Base-by-base conservation (phyloP, 2,888 invertebrate genomes). In the Chloromyia formosa region DNA sequence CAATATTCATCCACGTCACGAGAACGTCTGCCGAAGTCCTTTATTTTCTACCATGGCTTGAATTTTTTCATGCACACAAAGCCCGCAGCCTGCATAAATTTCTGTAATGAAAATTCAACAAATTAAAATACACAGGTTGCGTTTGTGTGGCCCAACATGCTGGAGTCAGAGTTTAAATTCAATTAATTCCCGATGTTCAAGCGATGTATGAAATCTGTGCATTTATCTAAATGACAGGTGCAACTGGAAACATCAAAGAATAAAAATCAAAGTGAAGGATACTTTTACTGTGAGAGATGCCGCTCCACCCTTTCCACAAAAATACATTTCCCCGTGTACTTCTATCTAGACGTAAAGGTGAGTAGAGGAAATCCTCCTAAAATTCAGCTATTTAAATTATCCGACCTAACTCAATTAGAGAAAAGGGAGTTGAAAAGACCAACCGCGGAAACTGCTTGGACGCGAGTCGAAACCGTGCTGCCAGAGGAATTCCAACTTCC, bases 21-120 rank as follows among this genome's bases (percentile, higher is more conserved):
- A 3, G 5, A 12, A 2, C 12, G 49, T 49, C 10, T 49, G 49
- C 12, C 27, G 27, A 12, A 49, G 14, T 49, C 60, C 27, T 20
- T 27, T 61, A 23, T 23, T 27, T 27, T 27, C 5, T 27, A 14
- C 9, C 27, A 61, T 61, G 42, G 40, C 20, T 42, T 42, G 16
- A 3, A 20, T 18, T 64, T 40, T 42, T 64, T 18, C 40, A 16
- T 16, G 20, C 16, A 20, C 42, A 64, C 23, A 64, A 7, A 42
- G 18, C 56, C 56, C 5, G 18, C 16, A 23, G 42, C 62, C 40
- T 64, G 42, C 62, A 64, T 64, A 42, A 64, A 42, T 64, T 64
- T 42, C 18, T 64, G 14, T 64, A 64, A 64, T 64, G 62, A 64
- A 64, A 64, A 64, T 42, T 64, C 62, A 42, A 64, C 62, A 64